Base-by-base conservation (phyloP, 2,113 vertebrate species). In the Ornithorhynchus anatinus region DNA sequence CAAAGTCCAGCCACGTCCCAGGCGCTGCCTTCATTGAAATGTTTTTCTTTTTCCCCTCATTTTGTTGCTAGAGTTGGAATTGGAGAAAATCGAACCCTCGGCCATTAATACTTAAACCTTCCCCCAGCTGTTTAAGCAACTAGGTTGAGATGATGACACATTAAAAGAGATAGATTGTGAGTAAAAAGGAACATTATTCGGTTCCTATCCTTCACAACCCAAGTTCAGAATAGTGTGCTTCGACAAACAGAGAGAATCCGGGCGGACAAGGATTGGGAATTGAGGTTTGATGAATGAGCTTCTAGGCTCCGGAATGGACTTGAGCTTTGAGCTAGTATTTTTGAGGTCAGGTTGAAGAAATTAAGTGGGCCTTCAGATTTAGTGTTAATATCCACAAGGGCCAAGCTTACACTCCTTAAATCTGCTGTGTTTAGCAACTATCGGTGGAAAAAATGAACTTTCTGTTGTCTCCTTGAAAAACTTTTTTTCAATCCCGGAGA, bases 401-500 rank as follows among this genome's bases (percentile, higher is more conserved):
- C 63, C 73, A 71, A 33, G 59, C 37, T 69, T 66, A 6, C 59
- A 79, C 50, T 70, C 67, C 77, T 81, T 82, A 77, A 86, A 81
- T 88, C 74, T 86, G 80, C 68, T 33, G 10, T 22, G 1, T 78
- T 84, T 64, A 77, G 31, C 53, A 82, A 57, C 35, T 57, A 38
- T 70, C 60, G 69, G 61, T 58, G 68, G 42, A 82, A 85, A 62
- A 73, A 86, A 80, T 66, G 40, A 71, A 76, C 48, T 72, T 86
- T 63, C 56, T 12, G 73, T 73, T 86, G 48, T 77, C 69, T 59
- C 39, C 0, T 54, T 59, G 61, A 64, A 67, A 60, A 52, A 66
- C 38, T 59, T 79, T 56, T 39, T 78, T 80, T 75, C 76, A 70
- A 57, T 45, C 36, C 35, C 77, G 54, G 57, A 63, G 4, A 60